phyloP scores from a whole-genome alignment of 2,797 vertebrate species.

The Prunella strophiata region DNA sequence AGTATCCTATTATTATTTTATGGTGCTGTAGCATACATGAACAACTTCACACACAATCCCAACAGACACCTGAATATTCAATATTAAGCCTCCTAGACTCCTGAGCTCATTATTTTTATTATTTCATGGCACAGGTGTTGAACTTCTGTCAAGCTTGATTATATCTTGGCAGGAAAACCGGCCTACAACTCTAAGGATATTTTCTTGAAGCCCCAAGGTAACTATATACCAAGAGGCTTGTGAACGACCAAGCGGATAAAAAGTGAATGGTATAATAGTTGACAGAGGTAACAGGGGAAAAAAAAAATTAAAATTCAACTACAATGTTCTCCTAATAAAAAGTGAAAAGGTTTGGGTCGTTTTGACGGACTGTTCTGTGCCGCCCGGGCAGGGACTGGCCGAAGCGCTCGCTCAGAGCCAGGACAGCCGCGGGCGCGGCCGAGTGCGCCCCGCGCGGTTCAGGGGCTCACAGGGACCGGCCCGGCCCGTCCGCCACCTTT shows the following conservation, averaged over 20 bases:
- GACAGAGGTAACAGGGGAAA: rapidly evolving
- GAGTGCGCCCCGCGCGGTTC: not conserved
- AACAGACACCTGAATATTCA: rapidly evolving
- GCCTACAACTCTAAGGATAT: not conserved
- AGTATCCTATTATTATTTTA: not conserved
- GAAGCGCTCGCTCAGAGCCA: not conserved
- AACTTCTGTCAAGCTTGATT: not conserved
- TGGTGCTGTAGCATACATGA: not conserved
- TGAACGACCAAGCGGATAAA: not conserved
- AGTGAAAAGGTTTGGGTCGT: rapidly evolving
- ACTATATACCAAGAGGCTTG: not conserved
- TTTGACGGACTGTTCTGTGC: not conserved
- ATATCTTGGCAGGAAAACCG: not conserved
- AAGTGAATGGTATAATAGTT: rapidly evolving
- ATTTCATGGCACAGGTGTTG: not conserved
- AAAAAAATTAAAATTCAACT: not conserved
- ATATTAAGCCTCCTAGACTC: not conserved
- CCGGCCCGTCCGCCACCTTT: too few relatives aligned
- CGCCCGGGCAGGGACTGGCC: too few relatives aligned
- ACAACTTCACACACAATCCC: not conserved
- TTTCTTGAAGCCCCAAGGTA: not conserved
- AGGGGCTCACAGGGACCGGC: not conserved
- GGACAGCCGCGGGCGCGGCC: not conserved
- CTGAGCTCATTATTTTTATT: not conserved
- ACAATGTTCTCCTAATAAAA: not conserved